Percentiles rank a stretch among this genome's conserved stretches.
phyloP scores from a whole-genome alignment of 2,113 vertebrate species.

The Suncus etruscus region DNA sequence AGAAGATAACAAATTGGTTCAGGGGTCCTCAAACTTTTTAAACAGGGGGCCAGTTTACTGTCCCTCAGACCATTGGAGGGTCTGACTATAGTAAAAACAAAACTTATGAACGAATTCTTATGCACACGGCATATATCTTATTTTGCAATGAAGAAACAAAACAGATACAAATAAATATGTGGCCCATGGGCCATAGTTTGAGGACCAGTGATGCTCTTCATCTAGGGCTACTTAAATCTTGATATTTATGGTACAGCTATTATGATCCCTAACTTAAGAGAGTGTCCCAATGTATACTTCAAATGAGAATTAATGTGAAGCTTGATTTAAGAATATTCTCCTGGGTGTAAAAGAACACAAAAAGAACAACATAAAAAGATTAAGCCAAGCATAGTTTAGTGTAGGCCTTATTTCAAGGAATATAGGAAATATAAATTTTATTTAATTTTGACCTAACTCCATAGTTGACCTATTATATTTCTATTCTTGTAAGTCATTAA shows the following conservation, averaged over 20 bases:
- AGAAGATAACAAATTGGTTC: no score
- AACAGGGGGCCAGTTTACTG: no score
- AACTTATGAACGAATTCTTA: no score
- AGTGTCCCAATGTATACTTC: background rate
- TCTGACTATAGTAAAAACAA: no score
- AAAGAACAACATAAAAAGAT: conserved; percentile 23
- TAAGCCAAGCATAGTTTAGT: background rate
- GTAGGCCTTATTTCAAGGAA: background rate
- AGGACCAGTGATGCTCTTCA: no score
- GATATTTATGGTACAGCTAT: background rate
- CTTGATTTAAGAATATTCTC: background rate
- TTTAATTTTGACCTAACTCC: background rate
- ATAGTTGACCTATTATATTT: conserved; percentile 22
- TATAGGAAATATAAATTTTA: background rate
- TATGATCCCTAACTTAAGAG: conserved; percentile 2
- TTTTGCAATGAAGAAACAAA: no score
- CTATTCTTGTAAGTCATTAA: background rate
- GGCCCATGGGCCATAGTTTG: background rate
- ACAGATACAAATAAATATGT: no score
- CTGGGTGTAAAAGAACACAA: background rate
- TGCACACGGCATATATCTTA: no score
- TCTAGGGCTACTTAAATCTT: background rate
- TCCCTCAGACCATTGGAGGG: no score
- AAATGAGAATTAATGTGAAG: background rate
- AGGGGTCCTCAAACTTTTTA: no score